Percentiles rank a stretch among this genome's conserved stretches.
Conservation (phyloP, 2,888 invertebrate species). For the Phaedon cochleariae region DNA sequence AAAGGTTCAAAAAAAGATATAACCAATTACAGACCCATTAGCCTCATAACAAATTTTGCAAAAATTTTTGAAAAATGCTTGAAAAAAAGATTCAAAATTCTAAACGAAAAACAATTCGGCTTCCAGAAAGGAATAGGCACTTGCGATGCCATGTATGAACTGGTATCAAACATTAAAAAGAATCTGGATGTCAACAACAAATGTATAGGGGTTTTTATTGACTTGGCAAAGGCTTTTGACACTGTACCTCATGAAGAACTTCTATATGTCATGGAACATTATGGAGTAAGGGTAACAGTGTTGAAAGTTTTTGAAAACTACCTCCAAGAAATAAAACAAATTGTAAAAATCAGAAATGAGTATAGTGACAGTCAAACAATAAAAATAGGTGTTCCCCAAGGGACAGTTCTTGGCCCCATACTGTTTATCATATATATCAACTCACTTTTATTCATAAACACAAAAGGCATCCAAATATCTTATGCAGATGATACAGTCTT, state of each 20-base stretch:
- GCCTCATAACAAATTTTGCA: slow-evolving; percentile 11
- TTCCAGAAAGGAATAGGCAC: slow-evolving; percentile 15
- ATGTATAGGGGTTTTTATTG: slow-evolving; percentile 12
- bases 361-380: background rate
- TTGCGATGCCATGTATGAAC: slow-evolving; percentile 11
- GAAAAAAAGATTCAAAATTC: slow-evolving; percentile 6
- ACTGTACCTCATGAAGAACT: slow-evolving; percentile 8
- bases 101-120: slow-evolving; percentile 13
- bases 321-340: slow-evolving; percentile 1
- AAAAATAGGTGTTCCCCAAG: slow-evolving; percentile 17
- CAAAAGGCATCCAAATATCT: background rate
- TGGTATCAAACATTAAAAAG: slow-evolving; percentile 4
- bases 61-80: slow-evolving; percentile 14
- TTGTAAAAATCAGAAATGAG: slow-evolving; percentile 4
- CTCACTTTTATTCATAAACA: background rate
- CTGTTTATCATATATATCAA: slow-evolving; percentile 21
- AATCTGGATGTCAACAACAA: slow-evolving; percentile 1
- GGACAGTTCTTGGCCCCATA: slow-evolving; percentile 10
- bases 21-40: slow-evolving; percentile 17
- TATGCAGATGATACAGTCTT: slow-evolving; percentile 20
- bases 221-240: slow-evolving; percentile 25
- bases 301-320: slow-evolving; percentile 14
- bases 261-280: background rate
- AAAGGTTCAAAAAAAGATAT: slow-evolving; percentile 15
- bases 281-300: slow-evolving; percentile 9